Percentiles rank a stretch among this genome's conserved stretches.
Conservation (phyloP, 2,888 invertebrate genomes). For the Auanema freiburgensis region DNA sequence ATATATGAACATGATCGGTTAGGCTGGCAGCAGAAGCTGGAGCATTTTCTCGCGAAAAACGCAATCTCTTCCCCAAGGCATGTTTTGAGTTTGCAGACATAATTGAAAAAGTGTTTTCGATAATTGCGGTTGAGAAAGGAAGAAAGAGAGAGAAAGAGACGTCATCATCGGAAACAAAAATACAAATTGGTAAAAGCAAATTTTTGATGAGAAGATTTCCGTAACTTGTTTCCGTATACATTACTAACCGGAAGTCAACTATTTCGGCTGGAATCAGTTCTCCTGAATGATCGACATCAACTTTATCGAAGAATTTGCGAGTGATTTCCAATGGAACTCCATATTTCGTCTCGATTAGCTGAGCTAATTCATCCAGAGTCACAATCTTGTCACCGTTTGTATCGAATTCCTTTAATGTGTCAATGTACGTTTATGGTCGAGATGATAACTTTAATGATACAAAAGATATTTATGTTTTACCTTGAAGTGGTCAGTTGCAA, state of each 20-base stretch:
- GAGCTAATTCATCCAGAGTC: conserved; percentile 54
- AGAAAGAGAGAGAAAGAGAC: not conserved
- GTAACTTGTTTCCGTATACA: not conserved
- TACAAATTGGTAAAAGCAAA: not conserved
- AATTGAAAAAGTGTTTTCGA: too few species aligned
- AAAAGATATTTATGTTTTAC: conserved; percentile 24
- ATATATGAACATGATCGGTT: too few species aligned
- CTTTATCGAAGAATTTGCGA: conserved; percentile 52
- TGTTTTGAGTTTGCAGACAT: too few species aligned
- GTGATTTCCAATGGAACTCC: conserved; percentile 48
- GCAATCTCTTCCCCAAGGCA: too few species aligned
- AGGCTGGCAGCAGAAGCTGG: too few species aligned
- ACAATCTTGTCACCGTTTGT: conserved; percentile 54
- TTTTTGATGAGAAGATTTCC: not conserved
- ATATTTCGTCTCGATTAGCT: conserved; percentile 58
- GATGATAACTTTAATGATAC: not conserved
- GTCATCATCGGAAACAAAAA: not conserved
- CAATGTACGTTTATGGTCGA: not conserved
- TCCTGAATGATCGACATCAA: conserved; percentile 53
- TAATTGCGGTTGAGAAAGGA: too few species aligned
- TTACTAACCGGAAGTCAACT: conserved; percentile 53
- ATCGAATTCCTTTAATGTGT: conserved; percentile 49
- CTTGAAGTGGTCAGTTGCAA: conserved; percentile 60
- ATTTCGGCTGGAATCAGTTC: conserved; percentile 61
- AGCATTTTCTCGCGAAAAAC: too few species aligned